These are phyloP conservation scores for Muntiacus reevesi DNA, from an alignment of 2,113 vertebrate species.

Conservation along the genomic window DNA sequence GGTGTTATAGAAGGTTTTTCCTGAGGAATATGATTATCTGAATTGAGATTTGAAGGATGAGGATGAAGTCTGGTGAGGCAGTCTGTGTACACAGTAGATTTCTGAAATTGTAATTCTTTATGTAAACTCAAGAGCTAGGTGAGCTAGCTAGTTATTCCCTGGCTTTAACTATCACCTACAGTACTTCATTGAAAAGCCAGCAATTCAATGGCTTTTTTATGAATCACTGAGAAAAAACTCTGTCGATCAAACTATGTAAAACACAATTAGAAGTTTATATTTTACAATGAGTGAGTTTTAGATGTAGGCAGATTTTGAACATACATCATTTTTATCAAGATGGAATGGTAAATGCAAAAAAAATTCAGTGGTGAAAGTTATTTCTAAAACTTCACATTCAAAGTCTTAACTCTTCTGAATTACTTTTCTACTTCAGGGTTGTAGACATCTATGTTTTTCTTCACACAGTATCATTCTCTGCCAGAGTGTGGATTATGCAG, in stretches of 20 bases:
- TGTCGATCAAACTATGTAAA: not conserved
- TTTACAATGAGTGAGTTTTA: constrained; percentile 23
- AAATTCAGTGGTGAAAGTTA: not conserved
- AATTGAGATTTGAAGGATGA: not conserved
- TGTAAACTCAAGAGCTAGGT: not conserved
- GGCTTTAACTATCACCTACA: not conserved
- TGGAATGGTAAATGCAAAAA: not conserved
- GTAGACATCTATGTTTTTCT: not conserved
- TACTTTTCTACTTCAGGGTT: not conserved
- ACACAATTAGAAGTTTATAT: not conserved
- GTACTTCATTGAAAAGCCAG: not conserved
- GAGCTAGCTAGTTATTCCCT: not conserved
- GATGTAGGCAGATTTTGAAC: not conserved
- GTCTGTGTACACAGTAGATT: not conserved
- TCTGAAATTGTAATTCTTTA: not conserved
- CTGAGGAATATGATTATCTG: not conserved
- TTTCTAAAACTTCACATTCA: constrained; percentile 22
- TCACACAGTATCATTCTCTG: not conserved
- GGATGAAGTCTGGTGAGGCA: not conserved
- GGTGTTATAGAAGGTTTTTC: not conserved
- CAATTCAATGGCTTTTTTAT: not conserved
- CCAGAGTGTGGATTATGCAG: not conserved
- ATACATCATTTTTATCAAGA: constrained; percentile 9
- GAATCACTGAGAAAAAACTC: constrained; percentile 7
- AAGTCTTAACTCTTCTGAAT: not conserved